Conservation (phyloP, 1,140 invertebrate species). For the Adoxophyes honmai region DNA sequence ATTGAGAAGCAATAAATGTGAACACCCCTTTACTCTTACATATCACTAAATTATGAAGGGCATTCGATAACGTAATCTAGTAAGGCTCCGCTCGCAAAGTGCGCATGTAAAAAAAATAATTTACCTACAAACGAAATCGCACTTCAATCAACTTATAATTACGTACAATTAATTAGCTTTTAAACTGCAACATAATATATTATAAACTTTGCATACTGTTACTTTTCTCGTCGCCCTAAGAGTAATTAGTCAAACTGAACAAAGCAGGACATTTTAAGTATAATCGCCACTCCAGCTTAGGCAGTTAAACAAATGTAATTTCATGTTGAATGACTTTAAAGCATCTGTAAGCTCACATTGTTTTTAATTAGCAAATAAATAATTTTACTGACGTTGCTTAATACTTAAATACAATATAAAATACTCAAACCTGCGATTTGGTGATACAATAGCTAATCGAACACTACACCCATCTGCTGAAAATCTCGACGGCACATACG, state of each 20-base stretch:
- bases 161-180: no score
- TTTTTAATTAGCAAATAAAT: slow-evolving; percentile 22
- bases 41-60: slow-evolving; percentile 6
- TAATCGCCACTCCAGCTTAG: neutral
- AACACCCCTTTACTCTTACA: slow-evolving; percentile 11
- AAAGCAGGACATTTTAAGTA: neutral
- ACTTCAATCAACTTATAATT: slow-evolving; percentile 5
- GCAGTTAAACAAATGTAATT: neutral
- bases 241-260: no score
- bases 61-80: slow-evolving; percentile 9
- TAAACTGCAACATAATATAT: no score
- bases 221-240: no score
- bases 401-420: slow-evolving; percentile 3
- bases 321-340: slow-evolving; percentile 33
- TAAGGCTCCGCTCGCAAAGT: slow-evolving; percentile 11
- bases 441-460: no score
- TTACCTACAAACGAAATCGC: slow-evolving; percentile 2
- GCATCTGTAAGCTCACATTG: slow-evolving; percentile 56
- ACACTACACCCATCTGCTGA: no score
- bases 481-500: no score
- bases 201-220: no score
- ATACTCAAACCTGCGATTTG: neutral
- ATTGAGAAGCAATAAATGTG: neutral
- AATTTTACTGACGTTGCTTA: slow-evolving; percentile 4
- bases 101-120: slow-evolving; percentile 13